These are phyloP conservation scores for Hippasteria phrygiana DNA, from an alignment of 53 echinoderm and acorn worm genomes.

Conservation along the genomic window DNA sequence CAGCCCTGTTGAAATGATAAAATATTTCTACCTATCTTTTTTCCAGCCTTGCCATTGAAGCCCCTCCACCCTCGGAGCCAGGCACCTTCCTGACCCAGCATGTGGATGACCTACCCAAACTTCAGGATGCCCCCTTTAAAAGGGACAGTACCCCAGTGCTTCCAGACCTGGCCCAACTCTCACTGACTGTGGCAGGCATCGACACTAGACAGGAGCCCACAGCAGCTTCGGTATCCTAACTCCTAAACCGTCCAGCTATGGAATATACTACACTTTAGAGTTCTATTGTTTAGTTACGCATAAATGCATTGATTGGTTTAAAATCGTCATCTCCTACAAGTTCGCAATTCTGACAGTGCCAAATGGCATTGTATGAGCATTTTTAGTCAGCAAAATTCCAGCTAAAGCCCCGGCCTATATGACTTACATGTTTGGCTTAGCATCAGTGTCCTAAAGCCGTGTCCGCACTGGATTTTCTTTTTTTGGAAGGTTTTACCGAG, in stretches of 20 bases:
- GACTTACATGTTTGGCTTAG: no score
- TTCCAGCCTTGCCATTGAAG: slow-evolving; percentile 97
- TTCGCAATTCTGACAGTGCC: no score
- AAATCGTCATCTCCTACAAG: no score
- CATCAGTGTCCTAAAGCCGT: no score
- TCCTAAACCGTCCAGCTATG: not conserved
- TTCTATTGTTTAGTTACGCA: no score
- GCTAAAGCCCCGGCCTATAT: no score
- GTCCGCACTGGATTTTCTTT: no score
- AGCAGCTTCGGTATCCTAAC: slow-evolving; percentile 41
- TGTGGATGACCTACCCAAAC: slow-evolving; percentile 10
- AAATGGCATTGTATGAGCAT: no score
- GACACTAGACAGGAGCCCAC: slow-evolving; percentile 44
- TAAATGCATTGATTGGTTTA: no score
- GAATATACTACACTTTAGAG: no score
- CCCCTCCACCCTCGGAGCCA: slow-evolving; percentile 63
- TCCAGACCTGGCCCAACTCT: slow-evolving; percentile 43
- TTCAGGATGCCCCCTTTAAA: not conserved
- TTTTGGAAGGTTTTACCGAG: no score
- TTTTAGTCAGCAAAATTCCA: no score
- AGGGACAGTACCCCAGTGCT: slow-evolving; percentile 23
- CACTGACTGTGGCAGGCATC: slow-evolving; percentile 38
- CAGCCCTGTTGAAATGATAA: not conserved
- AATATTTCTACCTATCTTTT: not conserved
- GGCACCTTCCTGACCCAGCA: slow-evolving; percentile 81